Base-by-base conservation (phyloP, 2,797 vertebrate species). In the Esox lucius region DNA sequence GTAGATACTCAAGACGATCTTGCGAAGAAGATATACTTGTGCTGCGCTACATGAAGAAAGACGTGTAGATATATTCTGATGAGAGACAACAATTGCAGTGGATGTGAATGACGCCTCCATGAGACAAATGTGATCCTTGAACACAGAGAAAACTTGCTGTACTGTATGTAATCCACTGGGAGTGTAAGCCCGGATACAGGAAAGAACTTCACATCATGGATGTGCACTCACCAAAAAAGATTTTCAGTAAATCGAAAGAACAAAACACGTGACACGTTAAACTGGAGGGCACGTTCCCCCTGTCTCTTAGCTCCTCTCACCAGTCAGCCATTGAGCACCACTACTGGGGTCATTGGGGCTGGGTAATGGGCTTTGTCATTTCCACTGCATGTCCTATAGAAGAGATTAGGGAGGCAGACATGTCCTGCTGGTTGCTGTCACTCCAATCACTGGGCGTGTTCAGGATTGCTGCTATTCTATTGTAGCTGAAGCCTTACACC, bases 301-400 rank as follows among this genome's bases (percentile, higher is more conserved):
- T 65, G 13, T 33, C 31, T 17, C 39, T 17, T 17, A 22, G 48
- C 73, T 72, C 62, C 22, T 69, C 68, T 35, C 67, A 69, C 70
- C 74, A 68, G 71, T 77, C 53, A 71, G 70, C 68, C 79, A 75
- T 74, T 85, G 77, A 82, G 78, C 81, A 77, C 48, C 78, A 76
- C 69, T 74, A 56, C 7, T 16, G 1, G 19, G 70, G 22, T 65
- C 46, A 77, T 77, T 75, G 75, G 80, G 80, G 84, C 87, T 88
- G 88, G 77, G 77, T 92, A 93, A 93, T 93, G 89, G 89, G 90
- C 88, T 92, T 92, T 93, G 91, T 92, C 91, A 87, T 90, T 82
- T 90, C 79, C 88, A 90, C 86, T 91, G 76, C 84, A 86, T 80
- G 87, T 91, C 87, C 53, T 83, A 83, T 77, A 84, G 86, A 87